Conservation (phyloP, 2,888 invertebrate genomes). For the Xestia xanthographa region DNA sequence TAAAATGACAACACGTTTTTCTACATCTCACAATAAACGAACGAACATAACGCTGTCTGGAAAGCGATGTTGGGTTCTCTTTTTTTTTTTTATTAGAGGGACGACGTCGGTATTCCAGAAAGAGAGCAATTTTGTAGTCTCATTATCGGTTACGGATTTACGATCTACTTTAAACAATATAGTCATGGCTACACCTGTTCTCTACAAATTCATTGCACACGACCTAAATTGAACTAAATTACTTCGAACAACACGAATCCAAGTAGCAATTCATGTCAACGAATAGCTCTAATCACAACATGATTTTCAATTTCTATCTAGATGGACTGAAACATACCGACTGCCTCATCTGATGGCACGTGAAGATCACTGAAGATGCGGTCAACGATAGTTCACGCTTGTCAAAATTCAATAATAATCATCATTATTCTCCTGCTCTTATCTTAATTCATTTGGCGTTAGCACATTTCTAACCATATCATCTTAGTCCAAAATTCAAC, state of each 20-base stretch:
- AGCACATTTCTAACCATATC: background rate
- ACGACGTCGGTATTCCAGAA: background rate
- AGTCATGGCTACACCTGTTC: background rate
- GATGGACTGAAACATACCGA: no score
- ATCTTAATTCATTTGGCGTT: background rate
- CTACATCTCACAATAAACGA: background rate
- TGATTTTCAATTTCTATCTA: background rate
- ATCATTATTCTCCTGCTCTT: background rate
- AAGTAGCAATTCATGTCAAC: background rate
- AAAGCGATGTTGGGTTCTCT: background rate
- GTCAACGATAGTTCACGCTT: background rate
- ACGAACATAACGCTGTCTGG: background rate
- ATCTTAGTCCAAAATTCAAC: background rate
- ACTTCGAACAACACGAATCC: background rate
- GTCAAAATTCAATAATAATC: background rate
- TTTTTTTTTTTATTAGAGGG: background rate
- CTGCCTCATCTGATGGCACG: no score
- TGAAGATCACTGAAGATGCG: no score
- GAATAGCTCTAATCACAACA: background rate
- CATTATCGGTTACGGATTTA: background rate
- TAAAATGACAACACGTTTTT: background rate
- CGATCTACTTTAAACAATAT: background rate
- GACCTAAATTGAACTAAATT: background rate
- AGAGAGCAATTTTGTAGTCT: background rate
- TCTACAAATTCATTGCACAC: constrained; percentile 4